Percentiles rank a stretch among this genome's conserved stretches.
These are phyloP conservation scores for Hanleya hanleyi DNA, from an alignment of 2,888 invertebrate species.

Conservation along the genomic window DNA sequence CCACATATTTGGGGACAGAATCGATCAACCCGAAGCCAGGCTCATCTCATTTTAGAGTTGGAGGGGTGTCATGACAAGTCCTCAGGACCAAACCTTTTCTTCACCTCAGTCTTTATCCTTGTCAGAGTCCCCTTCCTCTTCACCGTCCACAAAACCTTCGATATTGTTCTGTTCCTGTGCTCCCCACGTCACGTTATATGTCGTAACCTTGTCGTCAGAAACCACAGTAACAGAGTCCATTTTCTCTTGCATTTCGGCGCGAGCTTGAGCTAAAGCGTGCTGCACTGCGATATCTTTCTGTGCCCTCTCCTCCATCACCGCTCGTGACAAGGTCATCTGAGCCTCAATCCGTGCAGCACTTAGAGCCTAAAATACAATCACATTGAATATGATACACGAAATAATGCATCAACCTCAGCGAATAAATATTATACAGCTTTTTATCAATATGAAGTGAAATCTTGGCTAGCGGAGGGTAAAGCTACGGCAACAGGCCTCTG, in stretches of 20 bases:
- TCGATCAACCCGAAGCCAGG: too few relatives aligned
- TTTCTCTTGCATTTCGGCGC: constrained; percentile 66
- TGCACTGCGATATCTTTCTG: constrained; percentile 71
- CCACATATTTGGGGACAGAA: too few relatives aligned
- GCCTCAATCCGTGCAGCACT: constrained; percentile 67
- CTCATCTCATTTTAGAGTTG: too few relatives aligned
- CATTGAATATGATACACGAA: too few relatives aligned
- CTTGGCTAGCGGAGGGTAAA: too few relatives aligned
- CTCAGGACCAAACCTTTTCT: too few relatives aligned
- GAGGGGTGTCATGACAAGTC: too few relatives aligned
- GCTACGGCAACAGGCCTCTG: too few relatives aligned
- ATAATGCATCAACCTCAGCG: too few relatives aligned
- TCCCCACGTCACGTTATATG: constrained; percentile 53
- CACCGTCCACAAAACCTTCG: constrained; percentile 50
- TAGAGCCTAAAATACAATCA: constrained; percentile 59
- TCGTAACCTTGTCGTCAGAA: constrained; percentile 50
- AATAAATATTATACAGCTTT: not conserved
- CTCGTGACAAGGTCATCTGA: constrained; percentile 66
- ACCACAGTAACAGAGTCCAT: constrained; percentile 62
- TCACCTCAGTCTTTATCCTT: constrained; percentile 41
- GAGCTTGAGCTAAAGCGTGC: constrained; percentile 65
- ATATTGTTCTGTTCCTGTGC: constrained; percentile 42
- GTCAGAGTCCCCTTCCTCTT: constrained; percentile 37
- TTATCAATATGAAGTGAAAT: not conserved
- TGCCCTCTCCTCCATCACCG: constrained; percentile 68